phyloP scores from a whole-genome alignment of 2,888 invertebrate species.

The Isotomurus palustris region DNA sequence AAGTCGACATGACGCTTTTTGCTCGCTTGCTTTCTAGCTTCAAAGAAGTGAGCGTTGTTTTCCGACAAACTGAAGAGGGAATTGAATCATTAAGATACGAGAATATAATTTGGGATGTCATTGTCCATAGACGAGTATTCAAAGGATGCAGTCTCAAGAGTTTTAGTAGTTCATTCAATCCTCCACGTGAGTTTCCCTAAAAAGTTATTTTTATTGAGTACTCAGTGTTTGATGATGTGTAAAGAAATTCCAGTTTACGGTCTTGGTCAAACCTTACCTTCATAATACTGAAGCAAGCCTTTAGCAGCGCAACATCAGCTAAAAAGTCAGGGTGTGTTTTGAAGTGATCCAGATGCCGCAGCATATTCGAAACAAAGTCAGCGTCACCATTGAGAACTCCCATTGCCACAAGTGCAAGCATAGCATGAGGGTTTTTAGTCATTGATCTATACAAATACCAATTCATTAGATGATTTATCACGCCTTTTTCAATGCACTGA shows the following conservation, averaged over 20 bases:
- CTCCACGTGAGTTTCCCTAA: constrained; percentile 5
- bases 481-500: no score
- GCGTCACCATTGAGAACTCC: constrained; percentile 24
- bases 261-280: constrained; percentile 17
- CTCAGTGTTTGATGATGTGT: neutral
- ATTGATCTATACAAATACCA: constrained; percentile 1
- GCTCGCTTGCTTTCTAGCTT: constrained; percentile 18
- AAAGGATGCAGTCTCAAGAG: constrained; percentile 27
- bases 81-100: constrained; percentile 12
- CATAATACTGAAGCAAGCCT: constrained; percentile 28
- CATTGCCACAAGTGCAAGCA: constrained; percentile 31
- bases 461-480: no score
- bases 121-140: constrained; percentile 30
- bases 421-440: constrained; percentile 28
- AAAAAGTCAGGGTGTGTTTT: constrained; percentile 15
- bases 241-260: constrained; percentile 17
- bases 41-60: constrained; percentile 22
- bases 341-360: constrained; percentile 19
- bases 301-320: constrained; percentile 30
- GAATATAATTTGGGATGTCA: constrained; percentile 28
- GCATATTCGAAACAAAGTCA: constrained; percentile 17
- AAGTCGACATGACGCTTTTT: constrained; percentile 18
- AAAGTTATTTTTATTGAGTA: neutral
- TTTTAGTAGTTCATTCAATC: constrained; percentile 18
- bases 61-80: constrained; percentile 19